phyloP scores from a whole-genome alignment of 2,888 invertebrate species.

The Callosobruchus maculatus region DNA sequence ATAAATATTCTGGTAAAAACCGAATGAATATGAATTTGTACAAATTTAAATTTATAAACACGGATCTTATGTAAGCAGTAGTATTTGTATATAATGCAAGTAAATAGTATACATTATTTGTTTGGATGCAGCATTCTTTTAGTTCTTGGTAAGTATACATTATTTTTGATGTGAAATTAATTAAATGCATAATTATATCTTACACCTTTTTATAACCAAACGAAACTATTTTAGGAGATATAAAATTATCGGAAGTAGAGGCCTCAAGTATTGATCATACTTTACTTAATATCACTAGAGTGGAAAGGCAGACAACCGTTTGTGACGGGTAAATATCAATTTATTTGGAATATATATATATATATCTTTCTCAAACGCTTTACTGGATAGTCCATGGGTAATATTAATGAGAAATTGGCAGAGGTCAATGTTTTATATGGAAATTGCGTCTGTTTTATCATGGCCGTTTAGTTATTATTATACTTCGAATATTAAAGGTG shows the following conservation, averaged over 20 bases:
- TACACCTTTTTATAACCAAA: no score
- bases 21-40: neutral
- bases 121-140: neutral
- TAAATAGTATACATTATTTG: neutral
- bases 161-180: conserved; percentile 1
- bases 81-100: conserved; percentile 7
- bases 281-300: conserved; percentile 1
- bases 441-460: no score
- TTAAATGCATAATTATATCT: no score
- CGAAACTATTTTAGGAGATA: neutral
- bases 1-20: neutral
- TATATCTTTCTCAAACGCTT: neutral
- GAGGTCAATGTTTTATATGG: no score
- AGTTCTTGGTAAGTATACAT: conserved; percentile 9
- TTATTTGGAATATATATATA: neutral
- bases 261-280: neutral
- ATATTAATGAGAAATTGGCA: no score
- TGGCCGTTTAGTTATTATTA: no score
- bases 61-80: conserved; percentile 4
- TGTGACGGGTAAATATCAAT: conserved; percentile 14
- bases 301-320: conserved; percentile 7
- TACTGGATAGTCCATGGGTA: no score
- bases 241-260: neutral
- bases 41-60: neutral
- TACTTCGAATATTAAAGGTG: no score